Percentiles rank a stretch among this genome's conserved stretches.
Conservation (phyloP, 2,888 invertebrate genomes). For the Erebia ligea region DNA sequence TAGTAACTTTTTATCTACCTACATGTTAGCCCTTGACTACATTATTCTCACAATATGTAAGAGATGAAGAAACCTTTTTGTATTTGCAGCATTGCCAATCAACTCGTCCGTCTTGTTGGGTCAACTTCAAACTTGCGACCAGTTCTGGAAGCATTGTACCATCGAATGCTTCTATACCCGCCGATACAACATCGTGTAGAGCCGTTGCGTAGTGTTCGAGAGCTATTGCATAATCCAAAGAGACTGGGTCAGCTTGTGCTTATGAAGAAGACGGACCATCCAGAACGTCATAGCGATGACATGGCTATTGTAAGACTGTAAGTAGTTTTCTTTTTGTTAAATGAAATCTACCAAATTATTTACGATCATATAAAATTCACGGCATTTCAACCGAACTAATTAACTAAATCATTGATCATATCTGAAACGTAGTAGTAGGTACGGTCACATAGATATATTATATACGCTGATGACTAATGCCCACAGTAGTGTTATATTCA, state of each 20-base stretch:
- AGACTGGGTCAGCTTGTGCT: slow-evolving; percentile 89
- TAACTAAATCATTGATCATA: no score
- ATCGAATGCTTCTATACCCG: slow-evolving; percentile 95
- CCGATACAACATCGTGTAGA: slow-evolving; percentile 93
- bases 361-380: background rate
- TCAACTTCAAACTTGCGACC: slow-evolving; percentile 93
- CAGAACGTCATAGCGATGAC: slow-evolving; percentile 40
- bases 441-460: no score
- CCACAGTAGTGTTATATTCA: no score
- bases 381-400: background rate
- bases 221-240: slow-evolving; percentile 90
- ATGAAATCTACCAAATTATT: no score
- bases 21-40: no score
- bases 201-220: slow-evolving; percentile 91
- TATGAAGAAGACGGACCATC: slow-evolving; percentile 79
- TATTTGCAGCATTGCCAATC: slow-evolving; percentile 90
- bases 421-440: no score
- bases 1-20: no score
- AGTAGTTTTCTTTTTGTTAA: background rate
- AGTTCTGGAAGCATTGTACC: slow-evolving; percentile 96
- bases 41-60: no score
- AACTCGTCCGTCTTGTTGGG: slow-evolving; percentile 94
- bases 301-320: slow-evolving; percentile 42
- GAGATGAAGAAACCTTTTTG: background rate
- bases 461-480: no score